Evolutionary conservation across 2,113 vertebrate species (phyloP).

Genomic region (Diadophis punctatus): DNA sequence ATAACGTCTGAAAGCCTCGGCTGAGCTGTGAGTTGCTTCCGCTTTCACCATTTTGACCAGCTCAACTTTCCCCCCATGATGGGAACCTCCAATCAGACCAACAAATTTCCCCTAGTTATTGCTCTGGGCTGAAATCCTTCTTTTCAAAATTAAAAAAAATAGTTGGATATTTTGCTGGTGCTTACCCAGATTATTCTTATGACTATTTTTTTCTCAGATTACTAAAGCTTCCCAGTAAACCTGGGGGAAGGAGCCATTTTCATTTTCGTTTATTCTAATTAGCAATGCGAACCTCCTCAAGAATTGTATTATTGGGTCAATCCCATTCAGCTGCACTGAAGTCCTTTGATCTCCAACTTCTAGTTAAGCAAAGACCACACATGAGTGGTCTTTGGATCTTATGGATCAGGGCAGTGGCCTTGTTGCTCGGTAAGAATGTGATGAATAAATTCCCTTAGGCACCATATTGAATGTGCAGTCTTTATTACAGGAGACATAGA

Average conservation of each 20-base stretch:
- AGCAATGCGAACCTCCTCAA: constrained; percentile 57
- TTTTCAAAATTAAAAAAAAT: not conserved
- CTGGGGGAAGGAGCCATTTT: constrained; percentile 31
- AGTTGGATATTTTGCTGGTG: not conserved
- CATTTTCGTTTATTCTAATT: constrained; percentile 59
- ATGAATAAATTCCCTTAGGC: no score
- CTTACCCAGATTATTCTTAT: constrained; percentile 15
- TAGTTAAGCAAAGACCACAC: constrained; percentile 8
- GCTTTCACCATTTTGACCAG: not conserved
- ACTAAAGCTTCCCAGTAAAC: constrained; percentile 29
- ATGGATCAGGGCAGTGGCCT: no score
- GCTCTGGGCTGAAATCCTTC: not conserved
- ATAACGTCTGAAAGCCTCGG: not conserved
- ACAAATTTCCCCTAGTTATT: not conserved
- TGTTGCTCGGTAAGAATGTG: no score
- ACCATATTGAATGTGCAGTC: no score
- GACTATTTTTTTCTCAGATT: constrained; percentile 23
- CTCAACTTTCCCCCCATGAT: not conserved
- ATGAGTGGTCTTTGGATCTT: no score
- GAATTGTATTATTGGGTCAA: constrained; percentile 57
- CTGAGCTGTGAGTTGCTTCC: not conserved
- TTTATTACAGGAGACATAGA: no score
- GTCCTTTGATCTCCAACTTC: constrained; percentile 55
- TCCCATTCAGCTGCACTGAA: constrained; percentile 41
- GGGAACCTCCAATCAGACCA: not conserved